A percentile compares a stretch with the other conserved stretches of the same genome.
Conservation (phyloP, 1,140 invertebrate genomes). For the Drosophila santomea region DNA sequence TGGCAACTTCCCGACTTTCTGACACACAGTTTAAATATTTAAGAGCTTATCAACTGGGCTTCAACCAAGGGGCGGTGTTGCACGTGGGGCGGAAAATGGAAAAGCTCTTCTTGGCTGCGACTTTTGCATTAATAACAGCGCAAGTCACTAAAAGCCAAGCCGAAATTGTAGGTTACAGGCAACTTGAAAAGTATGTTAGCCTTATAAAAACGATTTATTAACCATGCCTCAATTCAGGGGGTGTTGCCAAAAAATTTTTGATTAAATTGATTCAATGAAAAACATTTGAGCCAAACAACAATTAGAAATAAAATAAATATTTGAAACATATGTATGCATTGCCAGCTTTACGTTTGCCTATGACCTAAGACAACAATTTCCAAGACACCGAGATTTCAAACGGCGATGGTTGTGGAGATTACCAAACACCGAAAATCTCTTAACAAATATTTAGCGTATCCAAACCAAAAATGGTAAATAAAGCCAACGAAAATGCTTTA, state of each 20-base stretch:
- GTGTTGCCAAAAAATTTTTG: not conserved
- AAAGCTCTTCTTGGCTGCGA: constrained; percentile 20
- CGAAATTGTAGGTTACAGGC: not conserved
- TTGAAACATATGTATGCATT: not conserved
- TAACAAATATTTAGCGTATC: constrained; percentile 22
- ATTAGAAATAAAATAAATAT: not conserved
- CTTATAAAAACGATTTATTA: not conserved
- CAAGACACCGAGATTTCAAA: not conserved
- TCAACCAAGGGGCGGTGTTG: not conserved
- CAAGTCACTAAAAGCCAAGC: constrained; percentile 3
- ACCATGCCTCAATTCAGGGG: no score
- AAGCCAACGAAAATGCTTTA: constrained; percentile 8
- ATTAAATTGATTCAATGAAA: no score
- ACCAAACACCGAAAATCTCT: not conserved
- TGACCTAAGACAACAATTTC: constrained; percentile 15
- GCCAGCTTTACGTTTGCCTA: not conserved
- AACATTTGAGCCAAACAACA: not conserved
- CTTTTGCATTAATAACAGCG: constrained; percentile 42
- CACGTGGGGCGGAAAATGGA: constrained; percentile 1
- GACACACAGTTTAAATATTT: constrained; percentile 55
- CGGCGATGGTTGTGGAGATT: not conserved
- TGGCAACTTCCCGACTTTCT: constrained; percentile 32
- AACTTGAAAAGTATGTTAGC: not conserved
- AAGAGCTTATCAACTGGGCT: constrained; percentile 56
- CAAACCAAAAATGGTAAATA: constrained; percentile 14